phyloP scores from a whole-genome alignment of 2,888 invertebrate species.

The Pristionchus fissidentatus region DNA sequence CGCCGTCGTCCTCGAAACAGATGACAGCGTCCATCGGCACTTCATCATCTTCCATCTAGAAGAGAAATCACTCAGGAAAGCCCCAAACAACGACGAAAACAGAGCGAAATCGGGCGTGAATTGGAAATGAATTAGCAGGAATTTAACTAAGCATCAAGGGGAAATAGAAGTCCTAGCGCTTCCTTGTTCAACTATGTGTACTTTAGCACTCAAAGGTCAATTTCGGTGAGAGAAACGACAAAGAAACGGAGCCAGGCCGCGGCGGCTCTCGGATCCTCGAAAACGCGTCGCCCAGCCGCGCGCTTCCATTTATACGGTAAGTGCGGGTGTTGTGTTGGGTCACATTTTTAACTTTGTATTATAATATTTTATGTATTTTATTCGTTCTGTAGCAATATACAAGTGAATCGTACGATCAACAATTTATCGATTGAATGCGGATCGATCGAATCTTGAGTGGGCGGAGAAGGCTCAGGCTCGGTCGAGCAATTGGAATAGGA shows the following conservation, averaged over 20 bases:
- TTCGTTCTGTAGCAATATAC: too few relatives aligned
- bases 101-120: background rate
- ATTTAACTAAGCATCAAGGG: background rate
- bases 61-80: background rate
- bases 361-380: too few relatives aligned
- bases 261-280: background rate
- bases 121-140: background rate
- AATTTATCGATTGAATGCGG: conserved; percentile 40
- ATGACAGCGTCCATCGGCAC: conserved; percentile 1
- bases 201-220: background rate
- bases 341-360: background rate
- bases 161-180: background rate
- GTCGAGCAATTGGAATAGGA: conserved; percentile 37
- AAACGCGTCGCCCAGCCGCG: background rate
- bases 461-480: background rate
- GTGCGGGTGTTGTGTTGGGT: background rate
- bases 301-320: too few relatives aligned
- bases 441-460: background rate
- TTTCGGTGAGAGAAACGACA: background rate
- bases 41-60: conserved; percentile 37
- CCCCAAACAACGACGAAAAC: background rate
- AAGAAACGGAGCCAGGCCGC: conserved; percentile 30
- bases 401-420: conserved; percentile 32
- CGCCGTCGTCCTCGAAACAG: conserved; percentile 12
- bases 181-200: background rate